phyloP scores from a whole-genome alignment of 2,113 vertebrate genomes.

The Carassius carassius region DNA sequence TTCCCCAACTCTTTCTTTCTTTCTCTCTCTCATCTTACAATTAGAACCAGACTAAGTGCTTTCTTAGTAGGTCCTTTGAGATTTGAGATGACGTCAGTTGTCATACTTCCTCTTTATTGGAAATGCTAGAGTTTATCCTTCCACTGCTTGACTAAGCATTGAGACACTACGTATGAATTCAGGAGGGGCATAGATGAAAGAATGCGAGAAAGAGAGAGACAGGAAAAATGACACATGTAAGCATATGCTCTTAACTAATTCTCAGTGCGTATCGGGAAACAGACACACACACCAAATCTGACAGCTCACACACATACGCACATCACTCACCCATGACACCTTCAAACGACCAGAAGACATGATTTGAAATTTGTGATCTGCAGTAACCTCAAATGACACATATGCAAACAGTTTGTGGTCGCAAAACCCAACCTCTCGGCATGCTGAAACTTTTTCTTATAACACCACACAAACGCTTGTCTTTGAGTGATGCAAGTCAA shows the following conservation, averaged over 20 bases:
- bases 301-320: slow-evolving; percentile 25
- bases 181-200: not conserved
- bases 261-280: not conserved
- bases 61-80: slow-evolving; percentile 1
- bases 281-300: slow-evolving; percentile 35
- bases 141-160: slow-evolving; percentile 1
- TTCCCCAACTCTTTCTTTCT: slow-evolving; percentile 2
- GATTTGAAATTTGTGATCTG: slow-evolving; percentile 19
- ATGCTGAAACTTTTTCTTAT: slow-evolving; percentile 5
- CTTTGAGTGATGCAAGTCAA: not conserved
- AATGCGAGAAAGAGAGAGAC: not conserved
- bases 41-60: slow-evolving; percentile 18
- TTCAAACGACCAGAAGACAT: slow-evolving; percentile 26
- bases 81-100: no score
- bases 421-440: slow-evolving; percentile 22
- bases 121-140: no score
- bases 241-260: not conserved
- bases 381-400: slow-evolving; percentile 30
- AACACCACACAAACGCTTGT: not conserved
- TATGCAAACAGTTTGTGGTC: slow-evolving; percentile 15
- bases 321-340: not conserved
- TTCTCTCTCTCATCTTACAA: slow-evolving; percentile 11
- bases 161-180: not conserved
- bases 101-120: no score
- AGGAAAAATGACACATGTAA: slow-evolving; percentile 11